Conservation (phyloP, 1,140 invertebrate genomes). For the Drosophila kikkawai region DNA sequence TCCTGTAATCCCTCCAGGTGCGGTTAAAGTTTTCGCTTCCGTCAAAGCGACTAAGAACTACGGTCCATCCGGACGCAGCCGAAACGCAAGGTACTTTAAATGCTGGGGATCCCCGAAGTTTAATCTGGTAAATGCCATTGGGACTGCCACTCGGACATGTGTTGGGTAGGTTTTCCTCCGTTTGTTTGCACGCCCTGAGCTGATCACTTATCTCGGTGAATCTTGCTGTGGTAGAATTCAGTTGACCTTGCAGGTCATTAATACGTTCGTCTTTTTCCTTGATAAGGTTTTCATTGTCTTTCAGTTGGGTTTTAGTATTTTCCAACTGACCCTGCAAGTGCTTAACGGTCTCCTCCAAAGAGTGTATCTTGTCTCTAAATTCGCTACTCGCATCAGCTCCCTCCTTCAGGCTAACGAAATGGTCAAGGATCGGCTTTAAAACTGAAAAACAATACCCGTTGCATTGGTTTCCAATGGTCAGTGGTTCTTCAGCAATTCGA, state of each 20-base stretch:
- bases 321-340: background rate
- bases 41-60: conserved; percentile 87
- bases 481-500: background rate
- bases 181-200: background rate
- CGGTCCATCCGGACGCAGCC: conserved; percentile 86
- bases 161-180: background rate
- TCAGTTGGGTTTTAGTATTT: background rate
- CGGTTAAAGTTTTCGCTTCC: conserved; percentile 7
- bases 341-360: background rate
- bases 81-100: conserved; percentile 1
- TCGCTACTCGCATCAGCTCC: background rate
- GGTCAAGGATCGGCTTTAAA: conserved; percentile 11
- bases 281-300: background rate
- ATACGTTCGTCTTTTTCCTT: conserved; percentile 6
- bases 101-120: background rate
- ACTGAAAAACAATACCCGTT: conserved; percentile 13
- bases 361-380: background rate
- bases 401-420: conserved; percentile 8
- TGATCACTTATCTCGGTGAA: background rate
- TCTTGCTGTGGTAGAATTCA: background rate
- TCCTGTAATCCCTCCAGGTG: conserved; percentile 84
- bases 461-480: background rate
- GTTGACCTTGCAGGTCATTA: background rate
- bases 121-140: background rate
- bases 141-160: conserved; percentile 2